Conservation (phyloP, 2,888 invertebrate species). For the Dromius quadrimaculatus region DNA sequence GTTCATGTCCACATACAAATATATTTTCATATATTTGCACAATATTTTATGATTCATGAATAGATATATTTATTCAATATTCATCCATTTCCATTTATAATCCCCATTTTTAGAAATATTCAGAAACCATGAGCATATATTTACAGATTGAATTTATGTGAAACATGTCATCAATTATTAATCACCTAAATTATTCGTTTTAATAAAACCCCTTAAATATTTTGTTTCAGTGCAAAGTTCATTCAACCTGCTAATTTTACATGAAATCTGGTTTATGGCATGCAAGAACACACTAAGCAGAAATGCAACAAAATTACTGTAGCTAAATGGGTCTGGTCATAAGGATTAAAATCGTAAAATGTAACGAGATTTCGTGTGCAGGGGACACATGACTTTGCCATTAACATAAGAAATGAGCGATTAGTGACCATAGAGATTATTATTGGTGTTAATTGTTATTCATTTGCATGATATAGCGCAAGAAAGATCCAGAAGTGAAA, state of each 20-base stretch:
- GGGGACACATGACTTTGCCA: conserved; percentile 26
- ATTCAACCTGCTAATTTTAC: conserved; percentile 26
- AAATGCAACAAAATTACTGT: conserved; percentile 6
- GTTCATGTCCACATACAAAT: neutral
- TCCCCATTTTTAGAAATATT: neutral
- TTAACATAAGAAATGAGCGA: conserved; percentile 38
- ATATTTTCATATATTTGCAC: conserved; percentile 2
- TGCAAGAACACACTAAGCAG: conserved; percentile 12
- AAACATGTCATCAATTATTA: neutral
- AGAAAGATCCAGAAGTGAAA: neutral
- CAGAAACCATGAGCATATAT: neutral
- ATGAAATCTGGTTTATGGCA: conserved; percentile 8
- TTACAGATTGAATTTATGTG: too few species aligned
- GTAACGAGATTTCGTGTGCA: conserved; percentile 20
- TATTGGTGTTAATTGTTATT: conserved; percentile 39
- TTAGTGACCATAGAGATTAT: conserved; percentile 39
- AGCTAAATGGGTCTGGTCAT: neutral
- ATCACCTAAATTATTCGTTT: neutral
- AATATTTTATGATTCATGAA: neutral
- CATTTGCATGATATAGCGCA: conserved; percentile 30
- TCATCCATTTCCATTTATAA: neutral
- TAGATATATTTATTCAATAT: neutral
- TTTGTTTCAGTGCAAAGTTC: neutral
- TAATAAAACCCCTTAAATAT: neutral
- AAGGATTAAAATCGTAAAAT: conserved; percentile 18